Conservation (phyloP, 92 coral and sea anemone species). For the Porites lobata region DNA sequence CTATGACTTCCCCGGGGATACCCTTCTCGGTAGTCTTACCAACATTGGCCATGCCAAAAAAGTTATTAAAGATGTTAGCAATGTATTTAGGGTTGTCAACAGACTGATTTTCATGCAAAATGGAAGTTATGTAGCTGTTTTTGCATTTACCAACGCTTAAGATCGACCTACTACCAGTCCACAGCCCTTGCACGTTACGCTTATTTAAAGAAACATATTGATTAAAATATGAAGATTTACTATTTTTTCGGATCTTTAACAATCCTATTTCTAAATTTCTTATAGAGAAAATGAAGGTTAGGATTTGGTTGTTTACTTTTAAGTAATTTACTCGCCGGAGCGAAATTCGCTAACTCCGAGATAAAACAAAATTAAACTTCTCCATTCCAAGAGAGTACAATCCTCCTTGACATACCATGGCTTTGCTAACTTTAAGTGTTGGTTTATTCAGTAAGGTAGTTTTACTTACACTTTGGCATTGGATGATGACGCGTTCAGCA, state of each 20-base stretch:
- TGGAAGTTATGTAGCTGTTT: slow-evolving; percentile 3
- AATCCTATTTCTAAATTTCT: slow-evolving; percentile 21
- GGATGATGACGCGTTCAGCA: not conserved
- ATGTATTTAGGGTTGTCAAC: slow-evolving; percentile 39
- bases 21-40: not conserved
- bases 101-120: not conserved
- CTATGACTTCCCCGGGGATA: slow-evolving; percentile 1
- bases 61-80: not conserved
- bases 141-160: not conserved
- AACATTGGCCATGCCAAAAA: too few species aligned
- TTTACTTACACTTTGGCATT: not conserved
- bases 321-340: not conserved
- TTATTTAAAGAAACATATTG: slow-evolving; percentile 5
- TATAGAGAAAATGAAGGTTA: not conserved
- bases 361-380: too few species aligned
- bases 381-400: too few species aligned
- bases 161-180: too few species aligned
- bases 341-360: too few species aligned
- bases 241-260: slow-evolving; percentile 2
- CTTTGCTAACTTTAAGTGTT: too few species aligned
- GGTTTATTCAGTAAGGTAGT: too few species aligned
- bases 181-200: not conserved
- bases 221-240: slow-evolving; percentile 1
- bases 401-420: too few species aligned
- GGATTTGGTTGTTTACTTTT: slow-evolving; percentile 1